Evolutionary conservation across 2,888 invertebrate species (phyloP), one percentile per base, ranked within the genome.

Genomic region (Tridacna crocea): DNA sequence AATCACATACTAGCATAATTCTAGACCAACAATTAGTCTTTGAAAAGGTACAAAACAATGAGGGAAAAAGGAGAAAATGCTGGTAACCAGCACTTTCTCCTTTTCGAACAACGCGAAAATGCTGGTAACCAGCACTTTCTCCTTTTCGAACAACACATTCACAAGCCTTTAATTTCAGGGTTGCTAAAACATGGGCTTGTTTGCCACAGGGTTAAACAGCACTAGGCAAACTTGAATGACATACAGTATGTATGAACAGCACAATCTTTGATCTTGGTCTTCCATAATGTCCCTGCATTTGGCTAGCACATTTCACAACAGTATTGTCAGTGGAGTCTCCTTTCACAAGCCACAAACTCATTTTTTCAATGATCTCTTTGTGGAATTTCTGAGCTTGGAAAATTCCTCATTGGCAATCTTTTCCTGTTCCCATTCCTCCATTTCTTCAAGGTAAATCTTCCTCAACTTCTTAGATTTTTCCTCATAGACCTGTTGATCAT

Each of bases 351-450:
- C 36, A 36, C 36, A 36, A 36, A 8, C 3, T 19, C 19, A 55
- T 10, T 19, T 19, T 19, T 66, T 68, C 68, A 68, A n/a, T 12
- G n/a, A 47, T 22, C 51, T 26, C 19, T 75, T 66, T 36, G 75
- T 78, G n/a, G 63, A 47, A 70, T 73, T 81, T 26, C 83, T 60
- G 15, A 83, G 61, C 24, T 77, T 48, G 15, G 74, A 60, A 11
- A 51, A 15, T 46, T 77, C 76, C 6, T 66, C 73, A 17, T 47
- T 51, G 22, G 65, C 61, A 24, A 83, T 65, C 81, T 70, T 77
- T 15, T 63, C 47, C 47, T 4, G 48, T 60, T 80, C 84, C 81
- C 75, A 79, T 3, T 58, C 24, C 0, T 24, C 3, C 70, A 84
- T 36, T 55, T 74, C 51, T 24, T 17, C 15, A 17, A 73, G 36